Conservation (phyloP, 2,113 vertebrate species). For the Gorilla gorilla region DNA sequence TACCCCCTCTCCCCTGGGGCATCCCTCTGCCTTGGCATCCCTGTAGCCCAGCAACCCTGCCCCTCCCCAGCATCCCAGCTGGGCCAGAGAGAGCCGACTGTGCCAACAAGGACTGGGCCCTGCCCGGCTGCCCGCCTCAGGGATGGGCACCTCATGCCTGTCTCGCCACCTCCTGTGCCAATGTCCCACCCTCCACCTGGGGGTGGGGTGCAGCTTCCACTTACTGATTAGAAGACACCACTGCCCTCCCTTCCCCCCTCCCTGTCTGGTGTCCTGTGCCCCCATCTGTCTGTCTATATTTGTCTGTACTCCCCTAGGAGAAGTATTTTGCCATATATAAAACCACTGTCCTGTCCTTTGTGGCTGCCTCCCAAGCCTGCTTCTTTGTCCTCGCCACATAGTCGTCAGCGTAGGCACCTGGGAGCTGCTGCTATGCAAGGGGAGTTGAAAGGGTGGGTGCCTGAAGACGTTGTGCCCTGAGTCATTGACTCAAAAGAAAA, state of each 20-base stretch:
- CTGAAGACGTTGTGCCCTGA: background rate
- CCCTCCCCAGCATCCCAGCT: slow-evolving; percentile 71
- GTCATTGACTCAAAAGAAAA: background rate
- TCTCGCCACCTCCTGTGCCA: slow-evolving; percentile 80
- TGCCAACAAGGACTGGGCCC: slow-evolving; percentile 77
- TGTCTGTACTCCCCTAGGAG: slow-evolving; percentile 62
- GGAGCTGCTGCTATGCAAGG: background rate
- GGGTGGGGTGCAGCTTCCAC: slow-evolving; percentile 66
- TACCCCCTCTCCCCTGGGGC: background rate
- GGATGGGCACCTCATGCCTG: slow-evolving; percentile 72
- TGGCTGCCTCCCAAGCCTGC: slow-evolving; percentile 55
- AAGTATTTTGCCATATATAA: slow-evolving; percentile 78
- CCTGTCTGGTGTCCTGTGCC: slow-evolving; percentile 54
- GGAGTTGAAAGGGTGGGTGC: background rate
- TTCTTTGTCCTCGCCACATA: slow-evolving; percentile 8
- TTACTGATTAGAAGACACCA: slow-evolving; percentile 70
- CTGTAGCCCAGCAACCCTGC: slow-evolving; percentile 62
- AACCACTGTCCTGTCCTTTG: slow-evolving; percentile 64
- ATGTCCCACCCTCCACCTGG: slow-evolving; percentile 3
- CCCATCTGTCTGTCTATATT: slow-evolving; percentile 33
- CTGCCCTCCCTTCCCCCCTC: slow-evolving; percentile 48
- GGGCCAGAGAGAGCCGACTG: slow-evolving; percentile 77
- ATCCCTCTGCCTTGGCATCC: slow-evolving; percentile 36
- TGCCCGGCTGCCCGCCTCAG: slow-evolving; percentile 70
- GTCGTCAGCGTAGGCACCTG: background rate